A percentile compares a stretch with the other conserved stretches of the same genome.
Conservation (phyloP, 2,113 vertebrate species). For the Theropithecus gelada region DNA sequence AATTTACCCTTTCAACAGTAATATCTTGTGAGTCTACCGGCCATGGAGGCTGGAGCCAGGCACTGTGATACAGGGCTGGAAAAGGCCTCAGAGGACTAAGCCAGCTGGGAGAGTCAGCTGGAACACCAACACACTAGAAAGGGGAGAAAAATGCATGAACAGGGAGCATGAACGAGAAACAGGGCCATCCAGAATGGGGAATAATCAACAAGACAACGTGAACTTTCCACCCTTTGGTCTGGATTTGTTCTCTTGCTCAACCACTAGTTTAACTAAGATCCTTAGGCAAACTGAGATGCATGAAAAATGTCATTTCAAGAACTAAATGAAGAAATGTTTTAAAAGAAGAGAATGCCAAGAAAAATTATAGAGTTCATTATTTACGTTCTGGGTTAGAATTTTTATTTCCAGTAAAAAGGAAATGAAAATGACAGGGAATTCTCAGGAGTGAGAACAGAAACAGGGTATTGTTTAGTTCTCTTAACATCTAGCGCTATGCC, state of each 20-base stretch:
- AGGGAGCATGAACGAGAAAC: background rate
- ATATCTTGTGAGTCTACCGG: background rate
- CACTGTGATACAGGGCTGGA: background rate
- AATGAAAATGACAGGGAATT: background rate
- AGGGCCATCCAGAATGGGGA: background rate
- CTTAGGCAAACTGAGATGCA: background rate
- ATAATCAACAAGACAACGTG: fast-evolving
- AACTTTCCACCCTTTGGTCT: background rate
- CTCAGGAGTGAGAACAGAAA: background rate
- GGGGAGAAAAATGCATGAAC: background rate
- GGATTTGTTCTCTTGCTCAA: background rate
- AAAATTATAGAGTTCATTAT: background rate
- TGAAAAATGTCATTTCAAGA: background rate
- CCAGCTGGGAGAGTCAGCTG: background rate
- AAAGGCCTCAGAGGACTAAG: background rate
- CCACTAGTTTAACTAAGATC: background rate
- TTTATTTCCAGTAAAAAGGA: background rate
- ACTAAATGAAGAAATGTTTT: background rate
- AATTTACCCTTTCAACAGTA: background rate
- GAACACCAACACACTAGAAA: background rate
- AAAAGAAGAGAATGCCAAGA: background rate
- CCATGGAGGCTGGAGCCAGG: no score
- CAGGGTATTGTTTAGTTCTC: background rate
- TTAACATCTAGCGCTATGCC: background rate
- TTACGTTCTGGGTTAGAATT: background rate